Percentiles rank a stretch among this genome's conserved stretches.
Conservation (phyloP, 92 coral and sea anemone species). For the Palythoa grandiflora region DNA sequence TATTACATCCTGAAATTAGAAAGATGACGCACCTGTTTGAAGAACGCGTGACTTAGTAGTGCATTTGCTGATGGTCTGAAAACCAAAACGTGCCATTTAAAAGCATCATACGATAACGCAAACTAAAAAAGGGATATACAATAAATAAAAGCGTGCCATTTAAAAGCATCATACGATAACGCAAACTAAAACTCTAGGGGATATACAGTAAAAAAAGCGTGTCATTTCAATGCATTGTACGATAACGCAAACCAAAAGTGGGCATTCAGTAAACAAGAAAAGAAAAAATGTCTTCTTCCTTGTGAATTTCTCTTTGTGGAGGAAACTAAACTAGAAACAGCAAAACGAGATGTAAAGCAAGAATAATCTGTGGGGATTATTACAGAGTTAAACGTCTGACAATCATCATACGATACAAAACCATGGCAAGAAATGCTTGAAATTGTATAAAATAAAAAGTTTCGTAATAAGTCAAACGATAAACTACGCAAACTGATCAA, state of each 20-base stretch:
- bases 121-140: background rate
- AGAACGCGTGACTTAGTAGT: slow-evolving; percentile 83
- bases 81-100: background rate
- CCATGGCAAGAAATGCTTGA: no score
- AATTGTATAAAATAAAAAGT: no score
- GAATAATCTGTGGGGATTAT: no score
- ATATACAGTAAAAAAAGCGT: background rate
- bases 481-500: no score
- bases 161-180: background rate
- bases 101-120: background rate
- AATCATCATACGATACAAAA: no score
- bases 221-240: background rate
- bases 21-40: slow-evolving; percentile 83
- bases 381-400: no score
- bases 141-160: no score
- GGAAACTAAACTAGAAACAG: no score
- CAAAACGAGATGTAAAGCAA: no score
- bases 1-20: background rate
- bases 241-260: background rate
- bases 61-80: slow-evolving; percentile 81
- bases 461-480: no score
- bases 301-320: no score
- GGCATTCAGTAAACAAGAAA: no score
- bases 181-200: background rate
- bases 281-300: background rate